A percentile compares a stretch with the other conserved stretches of the same genome.
Conservation (phyloP, 35 echinoderm and acorn worm genomes). For the Lytechinus variegatus region DNA sequence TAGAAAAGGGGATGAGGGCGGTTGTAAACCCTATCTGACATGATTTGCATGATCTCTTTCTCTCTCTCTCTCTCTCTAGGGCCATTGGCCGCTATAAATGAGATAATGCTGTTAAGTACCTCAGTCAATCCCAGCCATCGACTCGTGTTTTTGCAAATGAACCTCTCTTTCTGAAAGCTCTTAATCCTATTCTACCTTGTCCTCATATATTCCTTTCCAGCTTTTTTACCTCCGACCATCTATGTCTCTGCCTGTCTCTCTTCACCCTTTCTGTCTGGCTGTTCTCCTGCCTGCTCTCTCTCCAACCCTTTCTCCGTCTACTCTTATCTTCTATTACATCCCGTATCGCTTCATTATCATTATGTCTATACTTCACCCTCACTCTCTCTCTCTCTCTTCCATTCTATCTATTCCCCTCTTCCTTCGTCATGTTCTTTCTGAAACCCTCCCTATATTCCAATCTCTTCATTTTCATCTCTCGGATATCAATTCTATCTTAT, state of each 20-base stretch:
- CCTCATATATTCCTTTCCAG: background rate
- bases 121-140: background rate
- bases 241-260: background rate
- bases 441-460: background rate
- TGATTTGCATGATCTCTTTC: background rate
- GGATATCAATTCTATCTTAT: background rate
- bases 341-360: background rate
- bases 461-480: background rate
- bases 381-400: background rate
- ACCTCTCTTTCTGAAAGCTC: background rate
- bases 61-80: background rate
- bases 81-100: slow-evolving; percentile 13
- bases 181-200: background rate
- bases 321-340: background rate
- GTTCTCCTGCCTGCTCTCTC: background rate
- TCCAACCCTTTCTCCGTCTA: background rate
- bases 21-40: background rate
- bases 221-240: background rate
- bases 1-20: background rate
- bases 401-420: background rate
- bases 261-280: no score
- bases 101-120: slow-evolving; percentile 37
- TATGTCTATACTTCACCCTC: background rate
- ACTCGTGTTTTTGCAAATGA: slow-evolving; percentile 44
- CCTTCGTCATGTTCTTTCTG: background rate